These are phyloP conservation scores for Actinemys pallida DNA, from an alignment of 2,113 vertebrate genomes.

Conservation along the genomic window DNA sequence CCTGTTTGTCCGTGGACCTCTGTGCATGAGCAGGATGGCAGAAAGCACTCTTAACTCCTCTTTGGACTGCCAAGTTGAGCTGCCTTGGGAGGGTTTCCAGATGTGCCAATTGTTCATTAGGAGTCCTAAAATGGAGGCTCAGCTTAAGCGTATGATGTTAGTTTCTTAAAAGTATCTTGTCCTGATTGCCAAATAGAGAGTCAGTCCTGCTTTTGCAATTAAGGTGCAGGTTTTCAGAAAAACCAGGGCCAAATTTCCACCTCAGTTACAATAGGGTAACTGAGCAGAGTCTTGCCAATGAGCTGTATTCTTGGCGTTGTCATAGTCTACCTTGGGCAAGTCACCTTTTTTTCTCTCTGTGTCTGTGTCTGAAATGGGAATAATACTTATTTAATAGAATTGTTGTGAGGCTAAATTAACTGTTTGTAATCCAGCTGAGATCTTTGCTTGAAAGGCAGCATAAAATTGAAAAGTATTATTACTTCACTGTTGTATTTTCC, in stretches of 20 bases:
- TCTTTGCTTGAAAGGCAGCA: background rate
- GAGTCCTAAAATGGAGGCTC: background rate
- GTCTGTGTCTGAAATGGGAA: background rate
- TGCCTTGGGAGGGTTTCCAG: background rate
- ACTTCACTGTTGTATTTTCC: background rate
- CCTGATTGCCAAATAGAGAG: background rate
- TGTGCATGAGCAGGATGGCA: background rate
- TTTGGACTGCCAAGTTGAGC: background rate
- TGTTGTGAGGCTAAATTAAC: slow-evolving; percentile 2
- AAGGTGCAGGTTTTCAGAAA: background rate
- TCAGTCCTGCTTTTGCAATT: background rate
- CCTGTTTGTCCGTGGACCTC: background rate
- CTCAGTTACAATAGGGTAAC: background rate
- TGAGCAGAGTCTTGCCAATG: background rate
- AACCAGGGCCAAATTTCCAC: slow-evolving; percentile 1
- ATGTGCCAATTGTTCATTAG: background rate
- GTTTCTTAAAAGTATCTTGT: background rate
- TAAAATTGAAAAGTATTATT: background rate
- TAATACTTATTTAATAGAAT: background rate
- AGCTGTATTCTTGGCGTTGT: slow-evolving; percentile 9
- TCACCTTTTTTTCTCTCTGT: background rate
- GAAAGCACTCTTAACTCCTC: accelerated
- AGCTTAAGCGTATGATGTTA: background rate
- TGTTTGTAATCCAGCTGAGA: background rate
- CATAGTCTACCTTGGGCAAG: background rate